Percentiles rank a stretch among this genome's conserved stretches.
These are phyloP conservation scores for Poeciliopsis retropinna DNA, from an alignment of 2,113 vertebrate genomes.

Conservation along the genomic window DNA sequence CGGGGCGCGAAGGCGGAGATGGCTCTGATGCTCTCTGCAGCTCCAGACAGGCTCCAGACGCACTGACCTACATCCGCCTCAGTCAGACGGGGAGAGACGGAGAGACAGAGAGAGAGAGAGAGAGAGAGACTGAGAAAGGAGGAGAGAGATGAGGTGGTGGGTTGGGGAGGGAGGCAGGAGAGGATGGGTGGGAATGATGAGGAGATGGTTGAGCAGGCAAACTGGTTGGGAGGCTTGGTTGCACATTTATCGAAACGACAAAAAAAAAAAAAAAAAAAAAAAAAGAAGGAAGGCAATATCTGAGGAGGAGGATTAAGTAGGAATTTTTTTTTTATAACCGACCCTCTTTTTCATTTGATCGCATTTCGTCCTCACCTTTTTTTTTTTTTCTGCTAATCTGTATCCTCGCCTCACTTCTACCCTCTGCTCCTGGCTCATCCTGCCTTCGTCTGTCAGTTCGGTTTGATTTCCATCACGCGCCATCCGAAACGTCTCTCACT, in stretches of 20 bases:
- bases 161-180: conserved; percentile 20
- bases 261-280: not conserved
- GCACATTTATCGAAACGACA: conserved; percentile 27
- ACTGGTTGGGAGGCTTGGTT: conserved; percentile 17
- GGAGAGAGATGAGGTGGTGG: conserved; percentile 7
- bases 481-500: conserved; percentile 60
- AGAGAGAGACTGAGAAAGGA: conserved; percentile 11
- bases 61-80: conserved; percentile 78
- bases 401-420: conserved; percentile 48
- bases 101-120: conserved; percentile 15
- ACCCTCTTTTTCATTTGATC: conserved; percentile 32
- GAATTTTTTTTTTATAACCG: conserved; percentile 15
- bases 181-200: conserved; percentile 10
- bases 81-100: conserved; percentile 62
- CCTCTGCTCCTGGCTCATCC: conserved; percentile 19
- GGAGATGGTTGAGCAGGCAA: conserved; percentile 7
- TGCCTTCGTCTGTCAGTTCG: conserved; percentile 33
- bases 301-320: not conserved
- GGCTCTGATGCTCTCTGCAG: conserved; percentile 57
- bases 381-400: conserved; percentile 29
- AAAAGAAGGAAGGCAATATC: not conserved
- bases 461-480: conserved; percentile 57
- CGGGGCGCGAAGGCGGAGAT: conserved; percentile 44
- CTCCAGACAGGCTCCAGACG: conserved; percentile 74
- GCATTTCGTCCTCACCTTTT: conserved; percentile 26